Evolutionary conservation across 2,113 vertebrate species (phyloP).

Genomic region (Irena cyanogastra): DNA sequence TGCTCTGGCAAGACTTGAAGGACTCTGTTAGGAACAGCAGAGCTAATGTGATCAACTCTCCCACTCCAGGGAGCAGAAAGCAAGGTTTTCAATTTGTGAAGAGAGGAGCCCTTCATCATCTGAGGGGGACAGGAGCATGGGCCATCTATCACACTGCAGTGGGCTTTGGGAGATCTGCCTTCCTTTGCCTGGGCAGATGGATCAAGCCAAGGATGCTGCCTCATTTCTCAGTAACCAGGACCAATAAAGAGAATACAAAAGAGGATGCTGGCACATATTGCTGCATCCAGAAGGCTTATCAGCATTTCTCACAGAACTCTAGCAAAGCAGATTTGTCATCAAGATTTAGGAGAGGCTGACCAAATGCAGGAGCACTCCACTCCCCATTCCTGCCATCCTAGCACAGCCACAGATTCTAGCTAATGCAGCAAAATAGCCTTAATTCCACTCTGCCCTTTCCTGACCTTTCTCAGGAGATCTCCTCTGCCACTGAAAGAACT

Average conservation of each 20-base stretch:
- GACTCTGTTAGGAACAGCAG: not conserved
- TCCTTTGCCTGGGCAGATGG: not conserved
- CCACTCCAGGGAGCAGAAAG: not conserved
- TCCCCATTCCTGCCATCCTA: not conserved
- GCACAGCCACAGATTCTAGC: not conserved
- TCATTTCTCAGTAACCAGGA: not conserved
- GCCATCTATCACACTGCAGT: accelerated
- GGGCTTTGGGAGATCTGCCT: not conserved
- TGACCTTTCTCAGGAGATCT: not conserved
- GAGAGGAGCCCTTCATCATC: not conserved
- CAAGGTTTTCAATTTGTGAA: not conserved
- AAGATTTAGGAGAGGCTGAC: not conserved
- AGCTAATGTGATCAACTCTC: not conserved
- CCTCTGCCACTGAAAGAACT: not conserved
- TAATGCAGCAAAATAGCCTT: not conserved
- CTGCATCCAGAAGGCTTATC: not conserved
- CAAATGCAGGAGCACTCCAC: not conserved
- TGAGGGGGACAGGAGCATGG: not conserved
- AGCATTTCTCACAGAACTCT: not conserved
- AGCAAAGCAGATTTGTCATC: not conserved
- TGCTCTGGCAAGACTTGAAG: not conserved
- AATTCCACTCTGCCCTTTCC: not conserved
- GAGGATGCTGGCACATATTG: not conserved
- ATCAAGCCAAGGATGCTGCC: not conserved
- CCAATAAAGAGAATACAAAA: not conserved